phyloP scores from a whole-genome alignment of 1,140 invertebrate species.

The Babylonia areolata region DNA sequence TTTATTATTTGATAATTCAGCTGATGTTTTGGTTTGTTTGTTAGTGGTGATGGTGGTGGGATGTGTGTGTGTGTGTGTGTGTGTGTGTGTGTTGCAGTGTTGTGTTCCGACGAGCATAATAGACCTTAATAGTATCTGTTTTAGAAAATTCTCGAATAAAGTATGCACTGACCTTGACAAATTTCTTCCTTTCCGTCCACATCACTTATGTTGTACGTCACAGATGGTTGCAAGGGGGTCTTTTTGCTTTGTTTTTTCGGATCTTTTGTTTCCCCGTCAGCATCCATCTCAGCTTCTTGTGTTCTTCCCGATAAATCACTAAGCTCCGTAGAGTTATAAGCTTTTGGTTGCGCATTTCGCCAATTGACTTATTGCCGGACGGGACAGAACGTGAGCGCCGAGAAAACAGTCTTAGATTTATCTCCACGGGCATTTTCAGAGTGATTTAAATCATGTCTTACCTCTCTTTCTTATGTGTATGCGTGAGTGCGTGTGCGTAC shows the following conservation, averaged over 20 bases:
- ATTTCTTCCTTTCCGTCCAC: constrained; percentile 31
- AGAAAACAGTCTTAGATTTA: background rate
- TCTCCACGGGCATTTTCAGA: background rate
- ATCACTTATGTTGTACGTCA: constrained; percentile 33
- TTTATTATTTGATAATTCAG: too few relatives aligned
- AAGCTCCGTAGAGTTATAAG: background rate
- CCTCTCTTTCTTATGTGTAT: too few relatives aligned
- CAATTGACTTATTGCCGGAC: background rate
- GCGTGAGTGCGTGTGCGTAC: too few relatives aligned
- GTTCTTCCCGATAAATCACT: background rate
- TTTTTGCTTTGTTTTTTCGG: background rate
- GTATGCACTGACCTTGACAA: background rate
- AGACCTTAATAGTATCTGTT: too few relatives aligned
- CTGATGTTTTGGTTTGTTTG: too few relatives aligned
- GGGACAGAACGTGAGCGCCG: too few relatives aligned
- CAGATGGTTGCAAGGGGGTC: background rate
- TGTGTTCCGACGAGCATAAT: too few relatives aligned
- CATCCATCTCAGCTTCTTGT: constrained; percentile 9
- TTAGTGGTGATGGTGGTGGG: too few relatives aligned
- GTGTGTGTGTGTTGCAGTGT: too few relatives aligned
- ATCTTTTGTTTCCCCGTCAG: constrained; percentile 17
- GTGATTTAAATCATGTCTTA: too few relatives aligned
- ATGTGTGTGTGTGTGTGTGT: too few relatives aligned
- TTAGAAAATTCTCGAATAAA: background rate
- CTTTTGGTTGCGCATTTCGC: background rate